Percentiles rank a stretch among this genome's conserved stretches.
Evolutionary conservation across 1,140 invertebrate species (phyloP).

Genomic region (Euura lappo): DNA sequence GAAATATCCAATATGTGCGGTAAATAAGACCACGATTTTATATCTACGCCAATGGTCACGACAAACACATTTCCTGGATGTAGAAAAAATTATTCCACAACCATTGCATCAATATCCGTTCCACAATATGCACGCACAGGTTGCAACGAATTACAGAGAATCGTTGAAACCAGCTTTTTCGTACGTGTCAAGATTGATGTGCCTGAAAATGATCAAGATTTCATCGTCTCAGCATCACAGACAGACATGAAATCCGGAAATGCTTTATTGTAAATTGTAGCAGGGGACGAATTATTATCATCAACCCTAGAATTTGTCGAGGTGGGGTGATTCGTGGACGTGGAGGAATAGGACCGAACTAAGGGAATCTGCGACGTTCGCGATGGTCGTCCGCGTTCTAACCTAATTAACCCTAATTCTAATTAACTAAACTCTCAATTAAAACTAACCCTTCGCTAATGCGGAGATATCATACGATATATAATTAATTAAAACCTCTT

Average conservation of each 20-base stretch:
- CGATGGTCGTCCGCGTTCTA: neutral
- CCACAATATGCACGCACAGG: too few relatives aligned
- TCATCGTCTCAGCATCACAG: too few relatives aligned
- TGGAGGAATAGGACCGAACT: slow-evolving; percentile 6
- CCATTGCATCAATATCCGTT: too few relatives aligned
- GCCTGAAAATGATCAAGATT: too few relatives aligned
- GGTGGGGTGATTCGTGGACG: neutral
- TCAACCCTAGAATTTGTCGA: neutral
- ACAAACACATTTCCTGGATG: too few relatives aligned
- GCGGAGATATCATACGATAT: slow-evolving; percentile 2
- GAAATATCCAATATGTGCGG: too few relatives aligned
- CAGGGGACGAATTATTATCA: neutral
- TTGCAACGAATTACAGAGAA: too few relatives aligned
- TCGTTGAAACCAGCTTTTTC: too few relatives aligned
- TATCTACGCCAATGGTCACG: too few relatives aligned
- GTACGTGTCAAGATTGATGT: too few relatives aligned
- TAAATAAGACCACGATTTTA: too few relatives aligned
- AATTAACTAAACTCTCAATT: slow-evolving; percentile 7
- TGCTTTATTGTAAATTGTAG: neutral
- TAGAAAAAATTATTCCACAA: too few relatives aligned
- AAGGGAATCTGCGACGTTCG: neutral
- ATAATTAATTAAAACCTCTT: slow-evolving; percentile 5
- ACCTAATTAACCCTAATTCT: neutral
- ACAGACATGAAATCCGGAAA: neutral
- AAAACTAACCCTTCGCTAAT: slow-evolving; percentile 2